Evolutionary conservation across 2,113 vertebrate genomes (phyloP), one percentile per base, ranked within the genome.

Genomic region (Grammomys surdaster): DNA sequence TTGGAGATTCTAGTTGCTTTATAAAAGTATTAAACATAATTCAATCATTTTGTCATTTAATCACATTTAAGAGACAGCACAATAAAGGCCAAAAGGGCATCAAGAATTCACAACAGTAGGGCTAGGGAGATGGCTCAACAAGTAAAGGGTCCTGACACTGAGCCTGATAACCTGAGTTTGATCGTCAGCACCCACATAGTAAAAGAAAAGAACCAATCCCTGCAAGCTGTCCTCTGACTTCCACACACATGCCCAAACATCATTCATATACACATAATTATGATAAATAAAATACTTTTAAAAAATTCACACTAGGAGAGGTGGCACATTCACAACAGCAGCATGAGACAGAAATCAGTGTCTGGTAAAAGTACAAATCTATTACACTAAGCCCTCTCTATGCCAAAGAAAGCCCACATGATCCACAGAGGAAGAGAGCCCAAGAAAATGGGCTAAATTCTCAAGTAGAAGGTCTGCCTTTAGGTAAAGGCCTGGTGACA

Each of bases 1-100:
- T 51, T 93, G 77, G 48, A 33, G 58, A 65, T 67, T 93, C 80
- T 95, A 73, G 73, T 28, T n/a, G 70, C 46, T 90, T 93, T 95
- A 95, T 36, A 88, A 77, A 93, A 90, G 72, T 31, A 77, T 9
- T 43, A 75, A 75, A 36, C 1, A 40, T 19, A 90, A n/a, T 48
- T 60, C 48, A 33, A 40, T 67, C 63, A 75, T 85, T 90, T 72
- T 85, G 28, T 51, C 95, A 90, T 51, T 36, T 73, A 48, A 87
- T 78, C 93, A 86, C 72, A 84, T 5, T 3, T 8, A 77, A 60
- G 73, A 89, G 67, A 72, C 67, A 82, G 51, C 10, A 28, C 19
- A 46, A 60, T n/a, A 60, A 60, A 17, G 54, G 67, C 75, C 46
- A 69, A 84, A 93, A 78, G 46, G 63, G 65, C 46, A 80, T 28